Base-by-base conservation (phyloP, 2,888 invertebrate species). In the Scaptomyza flava region DNA sequence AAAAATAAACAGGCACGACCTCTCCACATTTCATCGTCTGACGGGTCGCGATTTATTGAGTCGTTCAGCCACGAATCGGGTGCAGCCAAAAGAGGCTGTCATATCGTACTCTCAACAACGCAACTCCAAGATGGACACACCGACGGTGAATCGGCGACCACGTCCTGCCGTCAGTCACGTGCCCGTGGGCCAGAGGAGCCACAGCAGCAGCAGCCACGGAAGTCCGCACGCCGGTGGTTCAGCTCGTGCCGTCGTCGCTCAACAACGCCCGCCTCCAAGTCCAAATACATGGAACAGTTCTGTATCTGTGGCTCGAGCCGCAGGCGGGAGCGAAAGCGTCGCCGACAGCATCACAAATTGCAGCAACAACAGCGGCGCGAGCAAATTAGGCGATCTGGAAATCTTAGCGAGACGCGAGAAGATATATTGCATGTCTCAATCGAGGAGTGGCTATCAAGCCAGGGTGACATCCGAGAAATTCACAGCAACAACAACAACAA, bases 251-350 rank as follows among this genome's bases (percentile, higher is more conserved):
- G 90, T 50, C 74, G 90, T 30, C 79, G 89, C 70, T 84, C 86
- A 79, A 89, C 90, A 84, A 79, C 89, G 77, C 89, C 91, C 78
- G 87, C 91, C 79, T 81, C 91, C 83, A 91, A 92, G 85, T 91
- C 92, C 79, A 91, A 94, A 93, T 94, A 94, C 93, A 94, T 94
- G 94, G 94, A 94, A 93, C 94, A 94, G 83, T 94, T 94, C 94
- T 94, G 94, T 93, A 94, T 94, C 93, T 94, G 94, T 93, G 90
- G 94, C 92, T 93, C 94, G 79, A 87, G 89, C 50, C 77, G 89
- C 31, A 81, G 90, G 57, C 81, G 91, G 20, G 89, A 90, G 48
- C 90, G 91, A 30, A 84, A 87, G 50, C 87, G 89, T 20, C 88
- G 90, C 8, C 83, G 89, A 53, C 89, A 91, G 48, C 83, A 89